These are phyloP conservation scores for Callyntrura sp. DNA, from an alignment of 2,888 invertebrate genomes.

Conservation along the genomic window DNA sequence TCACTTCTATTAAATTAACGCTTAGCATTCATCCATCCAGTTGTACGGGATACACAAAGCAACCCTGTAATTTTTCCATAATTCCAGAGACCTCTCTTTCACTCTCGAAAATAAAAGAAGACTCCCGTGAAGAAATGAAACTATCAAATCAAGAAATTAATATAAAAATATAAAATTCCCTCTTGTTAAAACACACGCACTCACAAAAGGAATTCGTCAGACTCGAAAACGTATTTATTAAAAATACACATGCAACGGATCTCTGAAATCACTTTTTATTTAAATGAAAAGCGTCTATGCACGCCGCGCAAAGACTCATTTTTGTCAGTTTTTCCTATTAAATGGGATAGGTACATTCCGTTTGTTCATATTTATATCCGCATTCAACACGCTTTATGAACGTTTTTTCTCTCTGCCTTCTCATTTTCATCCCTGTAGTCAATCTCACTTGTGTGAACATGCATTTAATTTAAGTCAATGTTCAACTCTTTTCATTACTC, in stretches of 20 bases:
- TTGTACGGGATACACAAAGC: not conserved
- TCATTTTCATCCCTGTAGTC: conserved; percentile 67
- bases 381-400: conserved; percentile 33
- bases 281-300: not conserved
- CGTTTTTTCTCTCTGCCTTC: conserved; percentile 51
- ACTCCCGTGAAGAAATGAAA: conserved; percentile 52
- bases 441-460: conserved; percentile 70
- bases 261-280: not conserved
- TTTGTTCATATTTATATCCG: not conserved
- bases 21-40: conserved; percentile 44
- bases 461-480: conserved; percentile 73
- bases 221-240: conserved; percentile 1
- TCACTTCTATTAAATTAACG: conserved; percentile 69
- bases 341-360: conserved; percentile 10
- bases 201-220: conserved; percentile 12
- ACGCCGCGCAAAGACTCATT: not conserved
- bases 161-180: conserved; percentile 24
- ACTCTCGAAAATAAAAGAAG: too few relatives aligned
- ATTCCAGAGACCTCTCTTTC: too few relatives aligned
- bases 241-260: conserved; percentile 7
- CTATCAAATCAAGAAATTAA: conserved; percentile 43
- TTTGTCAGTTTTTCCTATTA: not conserved
- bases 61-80: not conserved
- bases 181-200: conserved; percentile 3
- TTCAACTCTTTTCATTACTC: conserved; percentile 69